Evolutionary conservation across 1,140 invertebrate species (phyloP).

Genomic region (Sitodiplosis mosellana): DNA sequence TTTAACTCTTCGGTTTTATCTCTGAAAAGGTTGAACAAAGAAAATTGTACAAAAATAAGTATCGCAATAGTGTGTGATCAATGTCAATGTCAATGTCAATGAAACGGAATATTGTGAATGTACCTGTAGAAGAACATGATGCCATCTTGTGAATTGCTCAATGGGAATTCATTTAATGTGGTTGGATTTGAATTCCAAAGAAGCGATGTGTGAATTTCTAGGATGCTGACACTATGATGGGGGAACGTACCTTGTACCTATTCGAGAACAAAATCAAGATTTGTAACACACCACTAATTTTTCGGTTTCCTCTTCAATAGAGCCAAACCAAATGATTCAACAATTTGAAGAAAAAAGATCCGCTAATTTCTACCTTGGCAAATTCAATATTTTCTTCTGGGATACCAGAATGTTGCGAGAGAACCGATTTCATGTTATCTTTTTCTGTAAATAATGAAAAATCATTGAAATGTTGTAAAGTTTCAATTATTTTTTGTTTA

Average conservation of each 20-base stretch:
- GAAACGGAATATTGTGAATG: neutral
- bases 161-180: too few species aligned
- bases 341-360: neutral
- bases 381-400: slow-evolving; percentile 41
- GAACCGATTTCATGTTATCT: slow-evolving; percentile 26
- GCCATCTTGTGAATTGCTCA: slow-evolving; percentile 6
- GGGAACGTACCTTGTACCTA: neutral
- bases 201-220: slow-evolving; percentile 9
- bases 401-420: slow-evolving; percentile 40
- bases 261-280: neutral
- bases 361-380: slow-evolving; percentile 29
- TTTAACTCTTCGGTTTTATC: slow-evolving; percentile 40
- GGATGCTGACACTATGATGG: neutral
- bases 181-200: neutral
- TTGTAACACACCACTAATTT: neutral
- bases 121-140: slow-evolving; percentile 19
- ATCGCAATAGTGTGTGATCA: too few species aligned
- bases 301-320: too few species aligned
- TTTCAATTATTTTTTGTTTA: too few species aligned
- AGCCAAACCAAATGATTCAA: neutral
- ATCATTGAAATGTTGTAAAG: slow-evolving; percentile 1
- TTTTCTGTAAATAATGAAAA: slow-evolving; percentile 13
- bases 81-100: neutral
- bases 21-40: slow-evolving; percentile 25
- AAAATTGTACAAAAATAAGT: neutral